phyloP scores from a whole-genome alignment of 2,888 invertebrate genomes.

The Xylota segnis region DNA sequence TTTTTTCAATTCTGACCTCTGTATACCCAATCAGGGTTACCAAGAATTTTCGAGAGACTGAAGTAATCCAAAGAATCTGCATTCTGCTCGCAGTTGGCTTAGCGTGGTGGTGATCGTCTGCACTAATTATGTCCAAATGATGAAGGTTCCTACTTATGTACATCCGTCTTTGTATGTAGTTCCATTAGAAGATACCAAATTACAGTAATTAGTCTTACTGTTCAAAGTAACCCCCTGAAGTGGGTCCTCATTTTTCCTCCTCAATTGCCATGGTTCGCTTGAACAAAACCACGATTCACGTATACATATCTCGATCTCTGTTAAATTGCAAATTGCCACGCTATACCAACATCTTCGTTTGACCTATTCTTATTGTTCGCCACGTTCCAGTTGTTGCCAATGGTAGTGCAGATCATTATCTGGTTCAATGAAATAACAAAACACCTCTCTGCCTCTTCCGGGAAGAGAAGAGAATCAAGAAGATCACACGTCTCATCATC shows the following conservation, averaged over 20 bases:
- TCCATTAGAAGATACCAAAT: background rate
- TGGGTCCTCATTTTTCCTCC: background rate
- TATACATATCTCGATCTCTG: slow-evolving; percentile 30
- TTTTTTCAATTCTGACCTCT: no score
- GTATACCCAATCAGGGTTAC: no score
- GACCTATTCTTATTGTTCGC: slow-evolving; percentile 41
- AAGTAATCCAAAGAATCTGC: no score
- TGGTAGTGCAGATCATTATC: slow-evolving; percentile 52
- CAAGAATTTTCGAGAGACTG: no score
- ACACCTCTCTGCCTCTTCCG: background rate
- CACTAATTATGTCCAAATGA: no score
- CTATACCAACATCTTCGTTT: slow-evolving; percentile 53
- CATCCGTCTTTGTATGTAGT: background rate
- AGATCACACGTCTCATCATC: slow-evolving; percentile 46
- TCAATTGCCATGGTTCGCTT: slow-evolving; percentile 16
- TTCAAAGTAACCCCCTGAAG: background rate
- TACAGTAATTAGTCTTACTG: background rate
- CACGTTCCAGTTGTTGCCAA: slow-evolving; percentile 54
- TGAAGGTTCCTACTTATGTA: no score
- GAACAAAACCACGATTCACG: slow-evolving; percentile 15
- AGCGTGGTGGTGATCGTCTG: no score
- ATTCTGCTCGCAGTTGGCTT: background rate
- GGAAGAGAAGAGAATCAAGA: slow-evolving; percentile 10
- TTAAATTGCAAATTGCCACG: slow-evolving; percentile 48
- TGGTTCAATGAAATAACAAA: slow-evolving; percentile 60